These are phyloP conservation scores for Crepidodera aurea DNA, from an alignment of 2,888 invertebrate species.

Conservation along the genomic window DNA sequence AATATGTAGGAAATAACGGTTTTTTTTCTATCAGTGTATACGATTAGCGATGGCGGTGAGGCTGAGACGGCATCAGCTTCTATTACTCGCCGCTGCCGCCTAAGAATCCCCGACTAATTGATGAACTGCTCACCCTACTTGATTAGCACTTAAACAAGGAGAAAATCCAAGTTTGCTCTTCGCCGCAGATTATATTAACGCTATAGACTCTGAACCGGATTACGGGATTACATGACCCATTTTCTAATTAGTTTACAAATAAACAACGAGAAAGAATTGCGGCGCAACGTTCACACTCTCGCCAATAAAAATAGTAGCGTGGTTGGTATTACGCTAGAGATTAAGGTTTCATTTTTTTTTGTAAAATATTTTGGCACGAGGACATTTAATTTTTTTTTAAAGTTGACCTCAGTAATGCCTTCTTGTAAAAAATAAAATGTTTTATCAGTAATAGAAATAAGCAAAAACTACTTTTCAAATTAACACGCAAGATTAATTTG, in stretches of 20 bases:
- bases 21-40: conserved; percentile 4
- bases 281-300: background rate
- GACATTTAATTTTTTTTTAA: too few relatives aligned
- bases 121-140: conserved; percentile 50
- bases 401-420: too few relatives aligned
- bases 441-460: too few relatives aligned
- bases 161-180: conserved; percentile 45
- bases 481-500: too few relatives aligned
- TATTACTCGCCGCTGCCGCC: conserved; percentile 35
- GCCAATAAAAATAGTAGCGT: too few relatives aligned
- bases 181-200: conserved; percentile 41
- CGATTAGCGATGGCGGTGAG: background rate
- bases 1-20: too few relatives aligned
- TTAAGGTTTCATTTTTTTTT: too few relatives aligned
- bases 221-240: conserved; percentile 39
- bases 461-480: too few relatives aligned
- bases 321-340: too few relatives aligned
- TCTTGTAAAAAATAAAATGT: too few relatives aligned
- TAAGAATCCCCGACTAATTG: conserved; percentile 51
- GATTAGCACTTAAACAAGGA: conserved; percentile 51
- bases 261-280: conserved; percentile 20
- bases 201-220: conserved; percentile 36
- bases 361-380: too few relatives aligned
- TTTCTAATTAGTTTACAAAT: conserved; percentile 35
- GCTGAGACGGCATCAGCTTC: conserved; percentile 29